Evolutionary conservation across 2,113 vertebrate genomes (phyloP).

Genomic region (Addax nasomaculatus): DNA sequence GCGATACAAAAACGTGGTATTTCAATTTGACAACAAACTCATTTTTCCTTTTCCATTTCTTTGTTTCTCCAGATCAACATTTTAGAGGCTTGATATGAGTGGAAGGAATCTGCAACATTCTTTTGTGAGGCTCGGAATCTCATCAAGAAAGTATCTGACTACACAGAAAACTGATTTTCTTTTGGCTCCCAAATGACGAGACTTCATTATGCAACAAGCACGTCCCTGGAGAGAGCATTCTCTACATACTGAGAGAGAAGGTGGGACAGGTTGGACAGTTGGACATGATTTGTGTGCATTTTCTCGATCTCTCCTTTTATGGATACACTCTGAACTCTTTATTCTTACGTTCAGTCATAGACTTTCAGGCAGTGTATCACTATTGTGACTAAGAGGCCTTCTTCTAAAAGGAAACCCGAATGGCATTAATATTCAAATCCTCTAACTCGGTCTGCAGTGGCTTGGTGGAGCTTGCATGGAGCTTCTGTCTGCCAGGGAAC

Average conservation of each 20-base stretch:
- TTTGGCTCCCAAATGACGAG: slow-evolving; percentile 73
- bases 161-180: slow-evolving; percentile 74
- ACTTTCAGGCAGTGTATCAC: slow-evolving; percentile 34
- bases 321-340: slow-evolving; percentile 25
- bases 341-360: slow-evolving; percentile 41
- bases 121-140: slow-evolving; percentile 73
- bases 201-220: slow-evolving; percentile 70
- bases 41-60: slow-evolving; percentile 69
- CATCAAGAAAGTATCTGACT: slow-evolving; percentile 76
- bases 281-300: slow-evolving; percentile 66
- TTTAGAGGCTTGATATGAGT: slow-evolving; percentile 73
- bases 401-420: neutral
- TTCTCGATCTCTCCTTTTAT: slow-evolving; percentile 48
- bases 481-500: slow-evolving; percentile 24
- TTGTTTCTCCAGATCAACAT: slow-evolving; percentile 71
- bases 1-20: slow-evolving; percentile 69
- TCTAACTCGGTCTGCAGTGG: slow-evolving; percentile 55
- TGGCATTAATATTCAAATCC: slow-evolving; percentile 65
- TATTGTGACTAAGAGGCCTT: slow-evolving; percentile 40
- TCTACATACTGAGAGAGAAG: slow-evolving; percentile 63
- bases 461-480: slow-evolving; percentile 53
- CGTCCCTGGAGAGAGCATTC: slow-evolving; percentile 63
- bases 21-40: slow-evolving; percentile 78
- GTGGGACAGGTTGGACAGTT: slow-evolving; percentile 42
- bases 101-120: slow-evolving; percentile 72